Base-by-base conservation (phyloP, 1,140 invertebrate genomes). In the Orchesella cincta region DNA sequence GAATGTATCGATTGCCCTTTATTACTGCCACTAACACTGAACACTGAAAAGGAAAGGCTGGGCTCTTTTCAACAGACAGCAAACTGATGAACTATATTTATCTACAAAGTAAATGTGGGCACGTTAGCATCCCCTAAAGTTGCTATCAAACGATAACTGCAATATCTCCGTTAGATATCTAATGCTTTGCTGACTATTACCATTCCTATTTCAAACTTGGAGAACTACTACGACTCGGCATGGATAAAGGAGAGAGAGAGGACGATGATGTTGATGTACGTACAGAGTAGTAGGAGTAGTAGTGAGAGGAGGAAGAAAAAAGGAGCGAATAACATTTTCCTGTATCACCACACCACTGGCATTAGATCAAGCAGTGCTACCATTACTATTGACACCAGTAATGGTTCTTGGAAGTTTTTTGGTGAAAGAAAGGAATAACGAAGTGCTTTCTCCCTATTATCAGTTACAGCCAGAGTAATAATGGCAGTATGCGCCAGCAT, bases 81-180 rank as follows among this genome's bases (percentile, higher is more conserved):
- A n/a, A 57, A 57, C 54, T 57, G 54, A 57, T 57, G 54, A 57
- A 23, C 54, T 57, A 57, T 57, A 57, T 57, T n/a, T 57, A 57
- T 57, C 54, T n/a, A 57, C 14, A 14, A 57, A 57, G 12, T 57
- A 57, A 57, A 57, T 57, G 54, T 57, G 54, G 26, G 26, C 12
- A 57, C 12, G 54, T 57, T 57, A 57, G 54, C 54, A 57, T 57
- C 54, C 26, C 23, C 54, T 57, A 57, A 57, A 57, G 26, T 57
- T 5, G 8, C 54, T 26, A 57, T 57, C 54, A 57, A 57, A 57
- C 54, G 26, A 57, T 57, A 57, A 57, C 54, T 3, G 23, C 26
- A 57, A 57, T 57, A 57, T 23, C 54, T 5, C 23, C 39, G 12
- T 57, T 57, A 57, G 54, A 57, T 57, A 57, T 57, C 54, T 57